A percentile compares a stretch with the other conserved stretches of the same genome.
phyloP scores from a whole-genome alignment of 2,888 invertebrate genomes.

The Apoda limacodes region DNA sequence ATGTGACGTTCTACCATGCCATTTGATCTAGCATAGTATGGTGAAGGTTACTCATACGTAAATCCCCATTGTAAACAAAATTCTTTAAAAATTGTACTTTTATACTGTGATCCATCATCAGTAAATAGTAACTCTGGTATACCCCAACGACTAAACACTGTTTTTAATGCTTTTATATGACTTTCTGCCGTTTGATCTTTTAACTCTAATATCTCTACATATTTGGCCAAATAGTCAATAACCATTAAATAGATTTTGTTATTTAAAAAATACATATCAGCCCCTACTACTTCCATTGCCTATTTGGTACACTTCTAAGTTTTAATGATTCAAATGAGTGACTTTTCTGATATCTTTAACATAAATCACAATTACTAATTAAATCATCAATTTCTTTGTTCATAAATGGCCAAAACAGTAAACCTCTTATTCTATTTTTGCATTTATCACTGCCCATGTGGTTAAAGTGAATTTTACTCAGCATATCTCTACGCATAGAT shows the following conservation, averaged over 20 bases:
- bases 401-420: slow-evolving; percentile 9
- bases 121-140: too few species aligned
- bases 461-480: slow-evolving; percentile 3
- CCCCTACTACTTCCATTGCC: slow-evolving; percentile 7
- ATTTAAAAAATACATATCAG: slow-evolving; percentile 9
- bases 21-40: slow-evolving; percentile 7
- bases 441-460: slow-evolving; percentile 4
- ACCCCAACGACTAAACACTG: slow-evolving; percentile 1
- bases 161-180: slow-evolving; percentile 6
- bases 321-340: slow-evolving; percentile 4
- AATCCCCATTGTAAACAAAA: slow-evolving; percentile 3
- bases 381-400: slow-evolving; percentile 8
- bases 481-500: background rate
- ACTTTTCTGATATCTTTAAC: slow-evolving; percentile 3
- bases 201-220: slow-evolving; percentile 6
- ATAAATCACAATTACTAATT: slow-evolving; percentile 7
- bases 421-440: slow-evolving; percentile 5
- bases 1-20: slow-evolving; percentile 6
- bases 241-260: slow-evolving; percentile 5
- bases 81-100: slow-evolving; percentile 3
- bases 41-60: slow-evolving; percentile 1
- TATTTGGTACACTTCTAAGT: slow-evolving; percentile 2
- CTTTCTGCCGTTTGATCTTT: slow-evolving; percentile 3
- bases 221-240: slow-evolving; percentile 7
- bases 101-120: slow-evolving; percentile 1